Evolutionary conservation across 2,113 vertebrate species (phyloP), one percentile per base, ranked within the genome.

Genomic region (Melanocharis versteri): DNA sequence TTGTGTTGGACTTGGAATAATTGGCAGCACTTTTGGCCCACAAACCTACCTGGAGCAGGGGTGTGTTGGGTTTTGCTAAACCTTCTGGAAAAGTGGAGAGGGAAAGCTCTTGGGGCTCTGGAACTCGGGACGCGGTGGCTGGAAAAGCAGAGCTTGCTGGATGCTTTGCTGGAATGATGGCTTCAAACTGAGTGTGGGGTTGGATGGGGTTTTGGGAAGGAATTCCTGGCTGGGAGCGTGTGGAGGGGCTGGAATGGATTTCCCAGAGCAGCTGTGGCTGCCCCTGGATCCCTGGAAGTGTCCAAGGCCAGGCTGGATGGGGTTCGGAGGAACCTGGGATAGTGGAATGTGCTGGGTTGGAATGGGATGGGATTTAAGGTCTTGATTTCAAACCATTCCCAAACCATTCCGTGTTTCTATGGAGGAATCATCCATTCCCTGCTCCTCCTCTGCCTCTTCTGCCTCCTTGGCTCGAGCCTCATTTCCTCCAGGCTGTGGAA

Each of bases 231-330:
- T 84, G 57, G 6, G 44, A 64, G 23, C 6, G 28, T 10, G 37
- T 7, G 6, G 23, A 71, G 13, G 3, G 0, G 0, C 13, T 64
- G 57, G 23, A 0, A 5, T 1, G 0, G 57, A 11, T 4, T 53
- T 15, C 28, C 58, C 24, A 58, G 57, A 19, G 44, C 0, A 45
- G 44, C 44, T 72, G 37, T 51, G 72, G 23, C 50, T 84, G 33
- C 10, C 8, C 11, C 37, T 65, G 77, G 27, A 51, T 58, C 33
- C 3, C 73, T 26, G 10, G 16, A 1, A 45, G 9, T 35, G 17
- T 2, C n/a, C 28, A 19, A 71, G 20, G 72, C 7, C 28, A 3
- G 44, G 50, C 1, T 64, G 80, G 35, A 42, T 4, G 22, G 27
- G 31, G 18, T 10, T 70, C 24, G 48, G 65, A 84, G 28, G 23